A percentile compares a stretch with the other conserved stretches of the same genome.
Conservation (phyloP, 2,113 vertebrate species). For the Pituophis catenifer region DNA sequence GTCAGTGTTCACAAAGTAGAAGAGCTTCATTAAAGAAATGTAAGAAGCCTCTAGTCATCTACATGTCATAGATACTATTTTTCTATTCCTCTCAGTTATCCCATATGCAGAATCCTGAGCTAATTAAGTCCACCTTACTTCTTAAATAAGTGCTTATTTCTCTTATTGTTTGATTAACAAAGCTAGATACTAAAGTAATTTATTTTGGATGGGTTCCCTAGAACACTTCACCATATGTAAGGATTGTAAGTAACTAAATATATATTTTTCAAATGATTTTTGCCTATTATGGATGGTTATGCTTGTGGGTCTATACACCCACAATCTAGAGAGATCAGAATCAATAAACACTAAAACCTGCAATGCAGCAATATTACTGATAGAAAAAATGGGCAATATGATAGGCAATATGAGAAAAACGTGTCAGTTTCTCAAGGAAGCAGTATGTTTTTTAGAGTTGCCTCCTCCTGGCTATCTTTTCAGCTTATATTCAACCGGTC, state of each 20-base stretch:
- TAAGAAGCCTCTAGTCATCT: not conserved
- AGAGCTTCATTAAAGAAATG: not conserved
- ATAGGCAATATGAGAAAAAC: not conserved
- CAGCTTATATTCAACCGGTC: slow-evolving; percentile 20
- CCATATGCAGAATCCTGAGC: not conserved
- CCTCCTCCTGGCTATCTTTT: not conserved
- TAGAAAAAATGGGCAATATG: not conserved
- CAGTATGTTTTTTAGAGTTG: not conserved
- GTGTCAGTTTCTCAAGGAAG: not conserved
- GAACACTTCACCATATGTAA: no score
- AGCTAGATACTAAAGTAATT: not conserved
- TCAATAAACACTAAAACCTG: not conserved
- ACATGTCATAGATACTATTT: not conserved
- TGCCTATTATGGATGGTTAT: not conserved
- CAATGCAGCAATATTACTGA: not conserved
- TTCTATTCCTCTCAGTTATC: not conserved
- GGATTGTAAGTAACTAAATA: not conserved
- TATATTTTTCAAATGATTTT: not conserved
- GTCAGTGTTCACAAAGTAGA: not conserved
- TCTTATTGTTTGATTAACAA: not conserved
- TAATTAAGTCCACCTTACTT: no score
- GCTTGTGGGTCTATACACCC: not conserved
- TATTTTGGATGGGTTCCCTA: not conserved
- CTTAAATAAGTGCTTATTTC: not conserved
- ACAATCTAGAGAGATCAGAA: not conserved